Percentiles rank a stretch among this genome's conserved stretches.
Conservation (phyloP, 1,140 invertebrate genomes). For the Hypsibius dujardini region DNA sequence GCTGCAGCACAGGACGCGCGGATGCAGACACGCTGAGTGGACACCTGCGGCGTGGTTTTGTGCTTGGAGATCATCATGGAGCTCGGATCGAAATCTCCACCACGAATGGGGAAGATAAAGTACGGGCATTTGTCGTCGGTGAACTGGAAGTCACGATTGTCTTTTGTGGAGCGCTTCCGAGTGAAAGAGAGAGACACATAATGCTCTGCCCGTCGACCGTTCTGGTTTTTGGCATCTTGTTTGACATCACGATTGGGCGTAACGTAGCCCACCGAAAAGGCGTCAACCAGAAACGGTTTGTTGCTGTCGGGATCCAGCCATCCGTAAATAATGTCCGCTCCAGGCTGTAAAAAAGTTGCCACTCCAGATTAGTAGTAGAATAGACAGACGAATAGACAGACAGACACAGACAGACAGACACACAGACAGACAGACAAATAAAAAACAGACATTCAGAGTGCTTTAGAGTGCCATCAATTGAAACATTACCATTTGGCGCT, state of each 20-base stretch:
- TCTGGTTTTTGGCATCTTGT: slow-evolving; percentile 54
- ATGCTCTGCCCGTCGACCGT: slow-evolving; percentile 52
- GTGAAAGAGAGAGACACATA: slow-evolving; percentile 58
- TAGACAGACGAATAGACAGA: too few species aligned
- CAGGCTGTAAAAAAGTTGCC: background rate
- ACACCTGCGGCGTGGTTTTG: slow-evolving; percentile 52
- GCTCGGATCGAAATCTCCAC: slow-evolving; percentile 59
- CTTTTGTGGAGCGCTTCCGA: slow-evolving; percentile 54
- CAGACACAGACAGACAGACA: too few species aligned
- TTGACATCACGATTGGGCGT: slow-evolving; percentile 47
- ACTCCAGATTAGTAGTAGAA: too few species aligned
- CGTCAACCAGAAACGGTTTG: background rate
- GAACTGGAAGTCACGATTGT: slow-evolving; percentile 56
- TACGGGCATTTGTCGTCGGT: slow-evolving; percentile 62
- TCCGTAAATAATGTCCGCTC: slow-evolving; percentile 19
- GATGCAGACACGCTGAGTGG: slow-evolving; percentile 61
- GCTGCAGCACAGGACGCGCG: slow-evolving; percentile 22
- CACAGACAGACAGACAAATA: too few species aligned
- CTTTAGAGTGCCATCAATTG: too few species aligned
- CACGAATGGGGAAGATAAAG: slow-evolving; percentile 68
- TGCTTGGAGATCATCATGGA: slow-evolving; percentile 73
- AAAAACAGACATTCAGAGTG: too few species aligned
- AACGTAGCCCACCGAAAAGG: slow-evolving; percentile 25
- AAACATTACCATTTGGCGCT: background rate
- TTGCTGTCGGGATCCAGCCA: slow-evolving; percentile 43